Conservation (phyloP, 2,113 vertebrate species). For the Taxidea taxus region DNA sequence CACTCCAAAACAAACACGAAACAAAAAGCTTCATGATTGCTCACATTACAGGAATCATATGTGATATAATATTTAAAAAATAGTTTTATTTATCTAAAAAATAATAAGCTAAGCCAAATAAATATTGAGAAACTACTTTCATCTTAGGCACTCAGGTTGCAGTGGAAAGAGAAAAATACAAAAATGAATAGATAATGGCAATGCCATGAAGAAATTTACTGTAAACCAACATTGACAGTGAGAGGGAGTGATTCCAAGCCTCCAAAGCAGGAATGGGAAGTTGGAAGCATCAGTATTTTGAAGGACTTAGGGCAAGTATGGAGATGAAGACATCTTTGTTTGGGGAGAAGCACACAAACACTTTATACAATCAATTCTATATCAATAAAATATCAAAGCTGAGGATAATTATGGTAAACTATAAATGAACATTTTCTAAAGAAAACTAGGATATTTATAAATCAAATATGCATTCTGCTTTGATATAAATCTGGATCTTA, state of each 20-base stretch:
- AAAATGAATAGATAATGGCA: not conserved
- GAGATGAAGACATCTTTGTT: not conserved
- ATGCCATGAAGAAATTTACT: not conserved
- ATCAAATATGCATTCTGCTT: not conserved
- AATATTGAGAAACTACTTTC: not conserved
- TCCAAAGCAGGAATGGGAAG: not conserved
- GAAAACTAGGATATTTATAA: not conserved
- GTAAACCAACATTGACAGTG: not conserved
- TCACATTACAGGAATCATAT: too few species aligned
- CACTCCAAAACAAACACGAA: too few species aligned
- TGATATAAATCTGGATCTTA: not conserved
- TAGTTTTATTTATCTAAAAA: too few species aligned
- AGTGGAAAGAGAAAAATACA: not conserved
- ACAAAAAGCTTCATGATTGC: too few species aligned
- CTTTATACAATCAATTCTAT: not conserved
- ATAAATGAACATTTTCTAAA: not conserved
- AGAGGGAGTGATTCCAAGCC: not conserved
- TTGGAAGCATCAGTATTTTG: not conserved
- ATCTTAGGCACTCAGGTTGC: not conserved
- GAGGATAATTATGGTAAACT: not conserved
- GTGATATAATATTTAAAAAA: too few species aligned
- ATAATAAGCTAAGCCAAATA: not conserved
- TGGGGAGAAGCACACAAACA: not conserved
- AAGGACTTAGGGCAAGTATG: not conserved
- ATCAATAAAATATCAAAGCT: not conserved